Conservation (phyloP, 2,888 invertebrate genomes). For the Meganola albula region DNA sequence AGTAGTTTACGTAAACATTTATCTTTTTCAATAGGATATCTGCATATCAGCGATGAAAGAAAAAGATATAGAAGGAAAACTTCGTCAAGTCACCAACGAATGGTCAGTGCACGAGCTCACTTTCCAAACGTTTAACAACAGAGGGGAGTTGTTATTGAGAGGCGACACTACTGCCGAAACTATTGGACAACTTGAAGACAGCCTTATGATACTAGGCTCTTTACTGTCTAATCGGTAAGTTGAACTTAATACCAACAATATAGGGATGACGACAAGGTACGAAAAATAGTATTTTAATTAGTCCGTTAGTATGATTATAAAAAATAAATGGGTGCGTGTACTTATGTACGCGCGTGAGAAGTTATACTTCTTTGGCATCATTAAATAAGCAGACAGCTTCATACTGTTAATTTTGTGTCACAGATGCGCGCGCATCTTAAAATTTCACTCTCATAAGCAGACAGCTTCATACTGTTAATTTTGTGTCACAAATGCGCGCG, state of each 20-base stretch:
- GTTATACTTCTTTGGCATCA: too few species aligned
- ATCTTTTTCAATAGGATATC: conserved; percentile 82
- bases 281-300: too few species aligned
- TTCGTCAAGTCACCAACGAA: conserved; percentile 95
- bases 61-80: conserved; percentile 97
- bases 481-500: too few species aligned
- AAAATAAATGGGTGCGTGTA: too few species aligned
- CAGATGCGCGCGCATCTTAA: too few species aligned
- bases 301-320: too few species aligned
- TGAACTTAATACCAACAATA: neutral
- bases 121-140: conserved; percentile 96
- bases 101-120: conserved; percentile 96
- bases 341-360: too few species aligned
- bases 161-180: conserved; percentile 98
- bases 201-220: conserved; percentile 97
- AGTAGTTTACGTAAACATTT: neutral
- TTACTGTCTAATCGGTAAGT: conserved; percentile 90
- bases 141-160: conserved; percentile 92
- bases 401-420: too few species aligned
- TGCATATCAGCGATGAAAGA: conserved; percentile 99
- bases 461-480: too few species aligned
- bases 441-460: too few species aligned
- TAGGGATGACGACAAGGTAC: too few species aligned
- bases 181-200: conserved; percentile 95
- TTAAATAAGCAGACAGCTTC: too few species aligned